Base-by-base conservation (phyloP, 2,113 vertebrate species). In the Chaetodon trifascialis region DNA sequence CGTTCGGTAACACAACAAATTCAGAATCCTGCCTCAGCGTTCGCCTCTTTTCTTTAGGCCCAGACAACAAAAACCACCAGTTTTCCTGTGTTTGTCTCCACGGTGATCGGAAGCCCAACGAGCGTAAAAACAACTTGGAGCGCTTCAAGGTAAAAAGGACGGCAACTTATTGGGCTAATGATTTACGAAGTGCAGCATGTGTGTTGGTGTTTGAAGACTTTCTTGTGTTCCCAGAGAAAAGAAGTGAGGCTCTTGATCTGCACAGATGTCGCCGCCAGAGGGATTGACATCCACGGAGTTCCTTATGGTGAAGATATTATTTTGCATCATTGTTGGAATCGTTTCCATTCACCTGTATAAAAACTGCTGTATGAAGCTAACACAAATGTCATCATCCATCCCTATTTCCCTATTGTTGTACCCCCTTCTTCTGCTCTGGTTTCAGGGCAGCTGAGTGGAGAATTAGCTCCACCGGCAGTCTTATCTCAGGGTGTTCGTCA, bases 31-130 rank as follows among this genome's bases (percentile, higher is more conserved):
- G 2, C 0, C 42, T 67, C 40, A 10, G 11, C 23, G 2, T 40
- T 63, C 15, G 1, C 66, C 1, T 40, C 6, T 71, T 46, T 46
- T 42, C 12, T 46, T 63, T 87, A 99, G 98, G 98, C 65, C 97
- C 98, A n/a, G 97, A 99, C 79, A 97, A 94, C 88, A 99, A 97
- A 91, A 94, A 94, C 70, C 97, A 99, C 93, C 98, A 97, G 85
- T 96, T 98, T 17, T 99, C 98, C 0, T 99, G 98, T 78, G 98
- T 99, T 11, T 99, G 98, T 93, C 96, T 99, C 62, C 98, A 99
- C 76, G 98, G 98, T 23, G 98, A 99, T 91, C 93, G 98, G 76
- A 99, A 99, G 85, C 98, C 98, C 80, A 96, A 97, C 11, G 98
- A 99, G 91, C 94, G 98, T 84, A 99, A 99, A 86, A 95, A 95